Evolutionary conservation across 2,888 invertebrate genomes (phyloP), one percentile per base, ranked within the genome.

Genomic region (Drosophila ochracea): DNA sequence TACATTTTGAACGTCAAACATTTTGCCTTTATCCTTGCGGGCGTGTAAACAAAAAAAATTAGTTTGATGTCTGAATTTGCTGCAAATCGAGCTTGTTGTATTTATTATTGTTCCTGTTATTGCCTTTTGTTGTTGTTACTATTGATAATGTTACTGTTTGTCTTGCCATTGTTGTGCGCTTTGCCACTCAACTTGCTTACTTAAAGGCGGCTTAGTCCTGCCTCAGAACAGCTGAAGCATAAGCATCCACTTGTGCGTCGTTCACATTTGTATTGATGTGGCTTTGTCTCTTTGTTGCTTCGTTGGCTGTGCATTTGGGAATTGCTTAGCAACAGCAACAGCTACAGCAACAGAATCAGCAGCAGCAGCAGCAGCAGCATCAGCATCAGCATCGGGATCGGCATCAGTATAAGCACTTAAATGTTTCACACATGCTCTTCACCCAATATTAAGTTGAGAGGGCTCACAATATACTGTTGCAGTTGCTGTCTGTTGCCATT

Each of bases 351-450:
- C 10, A 5, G 10, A 10, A 19, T 2, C 10, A 9, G 10, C 41
- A 41, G n/a, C n/a, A n/a, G n/a, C n/a, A n/a, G 0, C 39, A n/a
- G 11, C 21, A n/a, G 0, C 13, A 47, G 2, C 7, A 47, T 0
- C 47, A 25, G 47, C 21, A 47, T 21, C 21, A 13, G 21, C 7
- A 21, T 7, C 7, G 21, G 7, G 13, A 25, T 47, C 25, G 25
- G 74, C 47, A 82, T 76, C 80, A 81, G 79, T 31, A 58, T 31
- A 78, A 83, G 83, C 89, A 82, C 72, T 83, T 80, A 76, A 66
- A 68, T 64, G 83, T 57, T 79, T 80, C 80, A 77, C 88, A 88
- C 83, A 79, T 77, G 74, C 72, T 78, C 59, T 41, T 57, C 70
- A 64, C 67, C 35, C 52, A 43, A 50, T 58, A 59, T 30, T 52